These are phyloP conservation scores for Podabrus alpinus DNA, from an alignment of 2,888 invertebrate genomes.

Conservation along the genomic window DNA sequence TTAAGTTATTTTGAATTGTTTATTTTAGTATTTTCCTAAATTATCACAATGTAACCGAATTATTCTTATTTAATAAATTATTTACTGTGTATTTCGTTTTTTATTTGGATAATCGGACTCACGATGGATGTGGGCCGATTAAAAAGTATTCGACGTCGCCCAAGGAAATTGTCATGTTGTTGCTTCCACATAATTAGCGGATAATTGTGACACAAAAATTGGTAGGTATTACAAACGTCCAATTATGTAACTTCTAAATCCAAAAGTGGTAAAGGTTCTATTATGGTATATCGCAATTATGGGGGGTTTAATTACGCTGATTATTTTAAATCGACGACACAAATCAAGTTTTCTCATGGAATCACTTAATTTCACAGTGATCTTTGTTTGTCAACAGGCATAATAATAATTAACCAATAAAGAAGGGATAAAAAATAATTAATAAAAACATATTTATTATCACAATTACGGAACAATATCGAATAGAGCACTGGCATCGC, in stretches of 20 bases:
- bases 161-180: neutral
- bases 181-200: neutral
- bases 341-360: neutral
- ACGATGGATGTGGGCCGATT: neutral
- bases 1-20: conserved; percentile 3
- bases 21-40: neutral
- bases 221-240: neutral
- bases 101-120: neutral
- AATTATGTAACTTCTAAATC: neutral
- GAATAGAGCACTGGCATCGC: conserved; percentile 45
- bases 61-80: neutral
- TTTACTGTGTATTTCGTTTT: neutral
- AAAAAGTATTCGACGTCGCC: neutral
- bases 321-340: neutral
- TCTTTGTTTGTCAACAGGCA: conserved; percentile 18
- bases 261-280: neutral
- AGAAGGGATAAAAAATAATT: conserved; percentile 44
- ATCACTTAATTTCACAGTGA: neutral
- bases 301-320: neutral
- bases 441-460: conserved; percentile 56
- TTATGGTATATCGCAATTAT: neutral
- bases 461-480: conserved; percentile 53
- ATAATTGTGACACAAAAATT: neutral
- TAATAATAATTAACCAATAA: conserved; percentile 43
- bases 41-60: neutral